A percentile compares a stretch with the other conserved stretches of the same genome.
phyloP scores from a whole-genome alignment of 37 sponge, comb jelly and placozoan species.

The Halichondria panicea region DNA sequence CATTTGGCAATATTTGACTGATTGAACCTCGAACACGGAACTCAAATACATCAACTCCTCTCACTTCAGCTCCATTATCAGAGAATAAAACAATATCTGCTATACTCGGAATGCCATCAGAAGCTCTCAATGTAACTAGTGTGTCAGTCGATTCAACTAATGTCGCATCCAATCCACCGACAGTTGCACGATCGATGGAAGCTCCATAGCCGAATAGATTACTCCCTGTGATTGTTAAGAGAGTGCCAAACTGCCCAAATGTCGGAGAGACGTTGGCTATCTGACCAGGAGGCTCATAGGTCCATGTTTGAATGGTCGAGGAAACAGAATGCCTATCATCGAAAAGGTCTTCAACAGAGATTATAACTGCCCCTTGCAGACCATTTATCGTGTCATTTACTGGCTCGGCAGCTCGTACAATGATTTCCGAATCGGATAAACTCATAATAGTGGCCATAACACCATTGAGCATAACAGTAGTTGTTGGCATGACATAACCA shows the following conservation, averaged over 20 bases:
- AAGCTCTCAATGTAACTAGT: conserved; percentile 19
- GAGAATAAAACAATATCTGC: conserved; percentile 41
- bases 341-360: background rate
- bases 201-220: conserved; percentile 67
- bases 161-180: conserved; percentile 9
- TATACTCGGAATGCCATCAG: background rate
- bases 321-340: no score
- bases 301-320: conserved; percentile 23
- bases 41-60: conserved; percentile 40
- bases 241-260: conserved; percentile 70
- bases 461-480: conserved; percentile 35
- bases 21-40: conserved; percentile 37
- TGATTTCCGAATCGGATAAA: background rate
- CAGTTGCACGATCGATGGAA: background rate
- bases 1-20: conserved; percentile 10
- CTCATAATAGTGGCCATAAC: conserved; percentile 25
- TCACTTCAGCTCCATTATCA: conserved; percentile 53
- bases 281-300: conserved; percentile 32
- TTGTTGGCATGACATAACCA: conserved; percentile 21
- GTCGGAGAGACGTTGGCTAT: conserved; percentile 37
- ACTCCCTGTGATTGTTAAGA: conserved; percentile 46
- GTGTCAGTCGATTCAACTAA: conserved; percentile 5
- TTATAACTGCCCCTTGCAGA: background rate
- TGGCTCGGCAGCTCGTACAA: conserved; percentile 22
- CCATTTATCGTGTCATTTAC: background rate